Base-by-base conservation (phyloP, 1,140 invertebrate genomes). In the Drosophila malerkotliana region DNA sequence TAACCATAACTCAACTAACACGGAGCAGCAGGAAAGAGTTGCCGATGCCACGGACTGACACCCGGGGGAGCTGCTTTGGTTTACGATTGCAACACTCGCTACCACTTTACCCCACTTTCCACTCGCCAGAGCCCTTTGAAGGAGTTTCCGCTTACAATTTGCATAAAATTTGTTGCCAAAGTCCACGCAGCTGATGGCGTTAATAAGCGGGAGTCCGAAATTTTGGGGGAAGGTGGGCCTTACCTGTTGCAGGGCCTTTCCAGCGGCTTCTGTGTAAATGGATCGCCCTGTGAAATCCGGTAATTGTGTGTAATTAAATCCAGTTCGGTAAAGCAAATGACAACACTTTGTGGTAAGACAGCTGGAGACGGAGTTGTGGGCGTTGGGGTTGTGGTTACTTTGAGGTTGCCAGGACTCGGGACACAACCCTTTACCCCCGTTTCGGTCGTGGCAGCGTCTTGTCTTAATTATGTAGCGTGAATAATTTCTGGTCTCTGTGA, bases 251-350 rank as follows among this genome's bases (percentile, higher is more conserved):
- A 45, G 67, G 64, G 32, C 18, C 60, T n/a, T 32, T 67, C 28
- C 59, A 67, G 63, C 54, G 52, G 64, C 69, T 52, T 24, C 62
- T 79, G 69, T 84, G 88, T 82, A 90, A 90, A 85, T 90, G 89
- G 81, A 90, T 91, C 89, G 81, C 56, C 73, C 84, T 90, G 81
- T 83, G 73, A 63, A 79, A 80, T 79, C 60, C 81, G 72, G 76
- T 90, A 91, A 91, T 91, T 91, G 89, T 82, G 79, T 91, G 84
- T 89, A 91, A 91, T 91, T 90, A 90, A 89, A 90, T 89, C 78
- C 73, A 63, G 59, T 59, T 60, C 51, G 64, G 49, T 76, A 62
- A 77, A 66, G 64, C 83, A 88, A 88, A 79, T 84, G 79, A 90
- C 88, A 90, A 76, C 77, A 79, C 72, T 79, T 83, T 73, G 64